Evolutionary conservation across 2,888 invertebrate species (phyloP).

Genomic region (Pilophorus perplexus): DNA sequence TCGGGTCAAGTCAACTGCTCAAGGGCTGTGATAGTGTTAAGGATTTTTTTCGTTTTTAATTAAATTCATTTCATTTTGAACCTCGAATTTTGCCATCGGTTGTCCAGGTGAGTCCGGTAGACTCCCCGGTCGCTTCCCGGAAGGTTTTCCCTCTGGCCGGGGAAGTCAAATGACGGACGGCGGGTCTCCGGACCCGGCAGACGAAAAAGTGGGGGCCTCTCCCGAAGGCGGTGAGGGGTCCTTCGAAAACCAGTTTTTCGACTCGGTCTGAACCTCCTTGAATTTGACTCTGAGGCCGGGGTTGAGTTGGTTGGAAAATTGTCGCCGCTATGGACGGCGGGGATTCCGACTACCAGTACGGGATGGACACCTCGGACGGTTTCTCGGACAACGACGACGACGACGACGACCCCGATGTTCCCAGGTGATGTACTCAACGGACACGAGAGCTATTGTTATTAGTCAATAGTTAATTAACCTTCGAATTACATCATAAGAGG

Average conservation of each 20-base stretch:
- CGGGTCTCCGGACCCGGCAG: neutral
- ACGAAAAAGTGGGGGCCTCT: neutral
- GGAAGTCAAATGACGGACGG: neutral
- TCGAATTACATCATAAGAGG: neutral
- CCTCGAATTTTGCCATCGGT: neutral
- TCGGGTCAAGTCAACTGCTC: neutral
- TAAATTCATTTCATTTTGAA: neutral
- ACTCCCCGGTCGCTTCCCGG: neutral
- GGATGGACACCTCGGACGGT: slow-evolving; percentile 16
- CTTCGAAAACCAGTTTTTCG: too few species aligned
- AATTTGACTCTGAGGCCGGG: neutral
- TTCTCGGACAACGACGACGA: slow-evolving; percentile 18
- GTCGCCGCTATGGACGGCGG: neutral
- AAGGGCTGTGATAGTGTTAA: slow-evolving; percentile 23
- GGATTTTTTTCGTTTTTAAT: neutral
- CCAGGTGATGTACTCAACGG: slow-evolving; percentile 14
- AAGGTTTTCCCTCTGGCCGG: neutral
- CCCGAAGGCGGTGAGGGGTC: too few species aligned
- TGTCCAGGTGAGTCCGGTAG: too few species aligned
- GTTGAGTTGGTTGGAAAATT: neutral
- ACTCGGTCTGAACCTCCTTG: too few species aligned
- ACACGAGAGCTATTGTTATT: neutral
- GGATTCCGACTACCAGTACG: neutral
- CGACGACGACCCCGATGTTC: slow-evolving; percentile 29
- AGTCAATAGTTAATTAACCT: neutral